Evolutionary conservation across 2,888 invertebrate species (phyloP).

Genomic region (Melitaea athalia): DNA sequence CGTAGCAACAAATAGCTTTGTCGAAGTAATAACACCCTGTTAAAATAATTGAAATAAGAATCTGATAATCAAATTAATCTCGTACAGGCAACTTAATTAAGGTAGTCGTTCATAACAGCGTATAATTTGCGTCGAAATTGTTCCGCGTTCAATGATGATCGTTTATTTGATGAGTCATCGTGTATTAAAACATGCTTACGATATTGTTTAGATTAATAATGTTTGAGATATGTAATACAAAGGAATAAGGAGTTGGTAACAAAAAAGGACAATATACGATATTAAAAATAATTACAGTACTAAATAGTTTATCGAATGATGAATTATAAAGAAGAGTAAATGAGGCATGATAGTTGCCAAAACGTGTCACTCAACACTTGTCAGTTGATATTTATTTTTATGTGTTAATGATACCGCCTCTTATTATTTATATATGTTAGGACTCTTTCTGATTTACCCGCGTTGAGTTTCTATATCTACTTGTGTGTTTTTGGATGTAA

Average conservation of each 20-base stretch:
- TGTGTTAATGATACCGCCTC: neutral
- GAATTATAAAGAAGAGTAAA: neutral
- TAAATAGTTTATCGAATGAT: neutral
- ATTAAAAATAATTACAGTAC: too few species aligned
- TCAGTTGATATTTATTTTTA: constrained; percentile 48
- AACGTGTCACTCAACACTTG: neutral
- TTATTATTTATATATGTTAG: neutral
- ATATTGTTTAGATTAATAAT: constrained; percentile 78
- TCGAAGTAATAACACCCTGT: constrained; percentile 65
- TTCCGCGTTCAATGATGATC: constrained; percentile 72
- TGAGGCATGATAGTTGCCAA: neutral
- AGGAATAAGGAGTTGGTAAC: constrained; percentile 40
- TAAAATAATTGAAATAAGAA: constrained; percentile 76
- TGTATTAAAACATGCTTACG: constrained; percentile 62
- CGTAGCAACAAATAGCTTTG: constrained; percentile 61
- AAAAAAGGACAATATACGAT: neutral
- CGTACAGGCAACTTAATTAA: constrained; percentile 73
- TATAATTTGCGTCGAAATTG: constrained; percentile 80
- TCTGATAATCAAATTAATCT: constrained; percentile 78
- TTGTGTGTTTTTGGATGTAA: too few species aligned
- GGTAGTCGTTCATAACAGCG: constrained; percentile 68
- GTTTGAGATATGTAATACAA: neutral
- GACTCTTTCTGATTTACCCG: neutral
- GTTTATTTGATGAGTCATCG: constrained; percentile 65
- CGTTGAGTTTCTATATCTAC: neutral